Evolutionary conservation across 2,113 vertebrate species (phyloP).

Genomic region (Amphiprion percula): DNA sequence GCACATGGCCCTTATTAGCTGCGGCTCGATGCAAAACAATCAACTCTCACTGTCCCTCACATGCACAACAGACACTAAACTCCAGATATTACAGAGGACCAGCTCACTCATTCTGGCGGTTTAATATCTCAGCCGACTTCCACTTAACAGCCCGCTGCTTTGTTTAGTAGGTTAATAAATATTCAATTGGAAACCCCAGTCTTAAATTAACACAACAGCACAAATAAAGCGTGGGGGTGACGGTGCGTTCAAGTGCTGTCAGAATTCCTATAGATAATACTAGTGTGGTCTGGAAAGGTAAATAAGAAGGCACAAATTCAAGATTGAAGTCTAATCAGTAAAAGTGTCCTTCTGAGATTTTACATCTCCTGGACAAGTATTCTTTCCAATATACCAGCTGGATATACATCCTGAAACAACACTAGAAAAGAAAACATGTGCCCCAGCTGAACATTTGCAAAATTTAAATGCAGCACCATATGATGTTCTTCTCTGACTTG

Average conservation of each 20-base stretch:
- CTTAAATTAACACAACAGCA: background rate
- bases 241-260: slow-evolving; percentile 24
- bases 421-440: too few species aligned
- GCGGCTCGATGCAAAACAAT: slow-evolving; percentile 18
- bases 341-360: background rate
- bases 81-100: background rate
- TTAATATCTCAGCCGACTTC: background rate
- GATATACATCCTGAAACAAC: background rate
- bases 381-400: background rate
- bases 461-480: too few species aligned
- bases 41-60: background rate
- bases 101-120: background rate
- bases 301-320: background rate
- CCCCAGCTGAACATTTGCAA: background rate
- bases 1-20: background rate
- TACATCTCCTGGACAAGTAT: accelerated
- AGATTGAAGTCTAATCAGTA: too few species aligned
- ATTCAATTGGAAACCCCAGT: background rate
- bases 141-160: background rate
- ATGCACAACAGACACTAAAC: background rate
- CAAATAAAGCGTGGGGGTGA: background rate
- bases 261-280: background rate
- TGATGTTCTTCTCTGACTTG: too few species aligned
- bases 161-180: background rate
- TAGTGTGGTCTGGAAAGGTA: background rate